Evolutionary conservation across 2,888 invertebrate species (phyloP).

Genomic region (Ophion costatus): DNA sequence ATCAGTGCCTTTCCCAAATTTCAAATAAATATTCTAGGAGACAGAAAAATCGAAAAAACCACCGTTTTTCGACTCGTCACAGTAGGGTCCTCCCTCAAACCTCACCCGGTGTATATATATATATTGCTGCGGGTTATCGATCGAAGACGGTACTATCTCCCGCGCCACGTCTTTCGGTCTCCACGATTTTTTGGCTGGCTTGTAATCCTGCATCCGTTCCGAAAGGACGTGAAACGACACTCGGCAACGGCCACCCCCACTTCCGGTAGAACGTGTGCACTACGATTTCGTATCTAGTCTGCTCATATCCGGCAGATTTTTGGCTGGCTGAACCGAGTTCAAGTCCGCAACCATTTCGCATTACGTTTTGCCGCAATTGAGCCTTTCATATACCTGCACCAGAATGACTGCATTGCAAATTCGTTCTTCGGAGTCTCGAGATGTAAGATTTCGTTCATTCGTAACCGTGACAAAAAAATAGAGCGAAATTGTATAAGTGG

Average conservation of each 20-base stretch:
- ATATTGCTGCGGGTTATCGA: constrained; percentile 45
- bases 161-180: constrained; percentile 32
- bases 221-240: constrained; percentile 49
- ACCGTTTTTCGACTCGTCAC: no score
- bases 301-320: constrained; percentile 62
- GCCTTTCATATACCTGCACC: neutral
- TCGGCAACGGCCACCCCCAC: constrained; percentile 15
- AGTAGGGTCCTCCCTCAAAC: no score
- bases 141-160: constrained; percentile 29
- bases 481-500: neutral
- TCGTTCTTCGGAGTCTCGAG: neutral
- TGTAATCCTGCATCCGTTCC: constrained; percentile 57
- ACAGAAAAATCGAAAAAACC: no score
- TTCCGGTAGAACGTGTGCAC: constrained; percentile 50
- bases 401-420: neutral
- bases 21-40: no score
- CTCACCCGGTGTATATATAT: neutral
- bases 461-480: neutral
- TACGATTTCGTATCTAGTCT: constrained; percentile 53
- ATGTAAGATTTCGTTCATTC: neutral
- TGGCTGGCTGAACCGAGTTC: constrained; percentile 40
- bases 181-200: constrained; percentile 51
- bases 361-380: constrained; percentile 3
- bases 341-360: constrained; percentile 29
- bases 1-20: no score